phyloP scores from a whole-genome alignment of 2,888 invertebrate genomes.

The Sarcophaga variegata region DNA sequence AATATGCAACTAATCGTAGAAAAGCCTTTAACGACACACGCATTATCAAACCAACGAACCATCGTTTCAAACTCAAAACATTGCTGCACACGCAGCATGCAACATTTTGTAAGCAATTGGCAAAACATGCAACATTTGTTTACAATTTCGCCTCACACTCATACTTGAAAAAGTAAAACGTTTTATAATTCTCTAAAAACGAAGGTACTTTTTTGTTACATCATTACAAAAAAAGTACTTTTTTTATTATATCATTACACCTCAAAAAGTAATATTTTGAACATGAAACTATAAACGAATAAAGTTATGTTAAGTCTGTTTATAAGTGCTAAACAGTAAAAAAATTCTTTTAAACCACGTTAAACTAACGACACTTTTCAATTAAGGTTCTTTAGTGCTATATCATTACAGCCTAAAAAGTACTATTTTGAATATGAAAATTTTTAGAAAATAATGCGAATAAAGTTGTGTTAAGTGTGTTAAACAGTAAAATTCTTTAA shows the following conservation, averaged over 20 bases:
- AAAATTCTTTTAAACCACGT: background rate
- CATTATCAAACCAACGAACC: slow-evolving; percentile 43
- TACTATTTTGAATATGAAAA: background rate
- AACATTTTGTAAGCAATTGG: background rate
- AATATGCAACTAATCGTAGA: slow-evolving; percentile 67
- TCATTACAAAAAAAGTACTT: background rate
- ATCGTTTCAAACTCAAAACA: slow-evolving; percentile 7
- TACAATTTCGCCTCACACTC: slow-evolving; percentile 14
- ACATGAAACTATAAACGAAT: too few species aligned
- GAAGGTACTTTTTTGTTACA: background rate
- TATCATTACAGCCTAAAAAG: background rate
- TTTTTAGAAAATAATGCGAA: too few species aligned
- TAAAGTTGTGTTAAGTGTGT: too few species aligned
- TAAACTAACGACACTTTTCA: too few species aligned
- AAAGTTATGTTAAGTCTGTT: too few species aligned
- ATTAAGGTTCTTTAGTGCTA: background rate
- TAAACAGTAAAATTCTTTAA: background rate
- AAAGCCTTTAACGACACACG: slow-evolving; percentile 36
- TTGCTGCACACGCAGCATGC: slow-evolving; percentile 6
- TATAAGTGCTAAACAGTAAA: background rate
- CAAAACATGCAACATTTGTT: slow-evolving; percentile 10
- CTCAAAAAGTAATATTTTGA: background rate
- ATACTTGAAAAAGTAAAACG: background rate
- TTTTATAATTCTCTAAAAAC: background rate
- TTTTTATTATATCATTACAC: background rate